Evolutionary conservation across 2,888 invertebrate species (phyloP).

Genomic region (Brenthis hecate): DNA sequence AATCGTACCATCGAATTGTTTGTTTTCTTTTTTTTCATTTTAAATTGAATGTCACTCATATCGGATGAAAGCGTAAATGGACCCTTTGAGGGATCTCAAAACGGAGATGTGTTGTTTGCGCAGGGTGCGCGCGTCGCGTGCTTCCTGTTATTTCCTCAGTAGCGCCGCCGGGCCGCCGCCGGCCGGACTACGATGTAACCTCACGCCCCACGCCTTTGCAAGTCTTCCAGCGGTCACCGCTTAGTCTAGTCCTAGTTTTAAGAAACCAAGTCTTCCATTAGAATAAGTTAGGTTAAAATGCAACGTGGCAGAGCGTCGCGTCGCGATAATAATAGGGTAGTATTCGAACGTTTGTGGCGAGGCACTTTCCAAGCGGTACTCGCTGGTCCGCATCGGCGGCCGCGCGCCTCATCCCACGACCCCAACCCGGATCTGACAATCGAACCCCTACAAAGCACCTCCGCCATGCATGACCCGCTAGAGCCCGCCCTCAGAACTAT

Average conservation of each 20-base stretch:
- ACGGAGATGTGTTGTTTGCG: constrained; percentile 72
- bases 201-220: constrained; percentile 54
- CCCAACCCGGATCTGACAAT: constrained; percentile 53
- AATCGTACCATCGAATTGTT: background rate
- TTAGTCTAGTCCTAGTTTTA: constrained; percentile 58
- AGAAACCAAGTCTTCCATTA: constrained; percentile 82
- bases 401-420: constrained; percentile 68
- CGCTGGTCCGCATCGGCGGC: constrained; percentile 66
- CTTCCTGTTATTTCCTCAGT: constrained; percentile 60
- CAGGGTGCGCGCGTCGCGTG: constrained; percentile 69
- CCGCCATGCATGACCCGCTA: constrained; percentile 69
- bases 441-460: constrained; percentile 48
- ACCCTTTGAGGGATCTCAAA: constrained; percentile 32
- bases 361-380: constrained; percentile 83
- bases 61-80: constrained; percentile 11
- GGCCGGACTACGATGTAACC: constrained; percentile 73
- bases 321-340: constrained; percentile 83
- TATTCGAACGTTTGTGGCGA: constrained; percentile 88
- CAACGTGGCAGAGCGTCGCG: constrained; percentile 75
- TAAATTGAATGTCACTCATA: background rate
- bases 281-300: constrained; percentile 70
- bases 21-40: constrained; percentile 7
- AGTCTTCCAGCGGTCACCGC: constrained; percentile 74
- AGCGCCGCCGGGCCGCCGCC: constrained; percentile 77
- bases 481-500: constrained; percentile 72